phyloP scores from a whole-genome alignment of 2,113 vertebrate species.

The Saimiri boliviensis region DNA sequence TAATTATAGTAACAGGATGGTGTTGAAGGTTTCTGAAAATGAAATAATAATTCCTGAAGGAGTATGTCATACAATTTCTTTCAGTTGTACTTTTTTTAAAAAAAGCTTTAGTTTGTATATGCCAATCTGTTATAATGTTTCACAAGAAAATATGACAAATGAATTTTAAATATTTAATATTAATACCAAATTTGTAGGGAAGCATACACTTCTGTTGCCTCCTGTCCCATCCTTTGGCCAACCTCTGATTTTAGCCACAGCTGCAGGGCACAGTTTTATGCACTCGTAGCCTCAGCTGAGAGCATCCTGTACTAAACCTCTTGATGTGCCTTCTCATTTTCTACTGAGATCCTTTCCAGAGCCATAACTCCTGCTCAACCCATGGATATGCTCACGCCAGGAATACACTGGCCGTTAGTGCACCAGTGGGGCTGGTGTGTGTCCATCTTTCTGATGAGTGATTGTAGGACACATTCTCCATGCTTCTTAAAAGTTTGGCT shows the following conservation, averaged over 20 bases:
- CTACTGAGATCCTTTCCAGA: not conserved
- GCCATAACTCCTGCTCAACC: not conserved
- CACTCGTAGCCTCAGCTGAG: not conserved
- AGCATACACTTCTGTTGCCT: not conserved
- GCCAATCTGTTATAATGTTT: not conserved
- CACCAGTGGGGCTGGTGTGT: not conserved
- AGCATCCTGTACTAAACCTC: not conserved
- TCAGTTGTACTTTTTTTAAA: not conserved
- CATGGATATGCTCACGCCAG: not conserved
- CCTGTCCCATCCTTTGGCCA: not conserved
- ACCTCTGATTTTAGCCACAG: not conserved
- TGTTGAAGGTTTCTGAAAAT: not conserved
- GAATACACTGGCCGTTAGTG: not conserved
- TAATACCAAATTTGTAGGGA: not conserved
- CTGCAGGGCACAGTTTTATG: not conserved
- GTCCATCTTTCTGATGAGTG: not conserved
- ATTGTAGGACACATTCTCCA: not conserved
- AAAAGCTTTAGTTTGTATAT: not conserved
- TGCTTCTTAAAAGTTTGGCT: not conserved
- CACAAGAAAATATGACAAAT: not conserved
- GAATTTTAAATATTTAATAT: slow-evolving; percentile 11
- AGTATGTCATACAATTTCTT: not conserved
- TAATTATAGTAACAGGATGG: not conserved
- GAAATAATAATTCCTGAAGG: not conserved
- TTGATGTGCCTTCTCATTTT: not conserved